phyloP scores from a whole-genome alignment of 2,888 invertebrate species.

The Pollenia amentaria region DNA sequence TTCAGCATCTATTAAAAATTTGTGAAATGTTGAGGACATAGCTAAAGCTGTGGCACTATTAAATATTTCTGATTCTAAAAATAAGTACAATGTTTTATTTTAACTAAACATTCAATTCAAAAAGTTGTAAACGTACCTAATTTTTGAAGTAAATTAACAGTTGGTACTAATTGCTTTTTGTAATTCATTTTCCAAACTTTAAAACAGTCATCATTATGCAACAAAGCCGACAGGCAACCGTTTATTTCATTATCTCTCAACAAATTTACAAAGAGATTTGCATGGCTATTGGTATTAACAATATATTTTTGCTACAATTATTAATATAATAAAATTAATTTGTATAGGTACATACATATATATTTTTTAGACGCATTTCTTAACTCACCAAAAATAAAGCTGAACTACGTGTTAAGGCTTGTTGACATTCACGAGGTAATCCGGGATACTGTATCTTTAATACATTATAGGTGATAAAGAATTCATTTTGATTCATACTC shows the following conservation, averaged over 20 bases:
- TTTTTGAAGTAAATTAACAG: slow-evolving; percentile 78
- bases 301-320: slow-evolving; percentile 80
- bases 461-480: slow-evolving; percentile 80
- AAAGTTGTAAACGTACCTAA: slow-evolving; percentile 77
- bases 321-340: background rate
- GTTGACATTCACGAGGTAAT: slow-evolving; percentile 80
- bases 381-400: slow-evolving; percentile 79
- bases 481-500: slow-evolving; percentile 78
- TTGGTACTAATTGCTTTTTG: slow-evolving; percentile 81
- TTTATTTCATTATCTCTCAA: slow-evolving; percentile 80
- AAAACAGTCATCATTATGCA: slow-evolving; percentile 80
- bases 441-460: slow-evolving; percentile 77
- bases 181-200: slow-evolving; percentile 84
- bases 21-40: slow-evolving; percentile 77
- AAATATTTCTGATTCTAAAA: slow-evolving; percentile 66
- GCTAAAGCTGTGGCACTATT: slow-evolving; percentile 73
- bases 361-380: background rate
- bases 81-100: background rate
- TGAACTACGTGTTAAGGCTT: slow-evolving; percentile 79
- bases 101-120: background rate
- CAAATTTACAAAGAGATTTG: slow-evolving; percentile 81
- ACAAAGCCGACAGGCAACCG: slow-evolving; percentile 81
- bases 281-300: slow-evolving; percentile 79
- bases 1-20: slow-evolving; percentile 77
- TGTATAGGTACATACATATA: background rate